phyloP scores from a whole-genome alignment of 2,888 invertebrate species.

The Hymenopus coronatus region DNA sequence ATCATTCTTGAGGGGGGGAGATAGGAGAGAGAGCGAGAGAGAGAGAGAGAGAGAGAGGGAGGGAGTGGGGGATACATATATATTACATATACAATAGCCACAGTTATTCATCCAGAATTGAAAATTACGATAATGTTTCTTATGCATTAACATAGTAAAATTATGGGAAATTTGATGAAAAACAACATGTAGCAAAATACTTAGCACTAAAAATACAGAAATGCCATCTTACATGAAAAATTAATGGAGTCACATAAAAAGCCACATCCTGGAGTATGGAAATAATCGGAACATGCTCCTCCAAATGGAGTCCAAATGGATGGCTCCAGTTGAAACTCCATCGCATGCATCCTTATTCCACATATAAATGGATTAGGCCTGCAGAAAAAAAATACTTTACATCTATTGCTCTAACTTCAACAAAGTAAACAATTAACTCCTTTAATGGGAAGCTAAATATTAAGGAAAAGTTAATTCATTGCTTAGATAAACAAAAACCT shows the following conservation, averaged over 20 bases:
- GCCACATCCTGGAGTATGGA: constrained; percentile 42
- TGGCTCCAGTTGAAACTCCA: constrained; percentile 40
- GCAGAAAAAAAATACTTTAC: background rate
- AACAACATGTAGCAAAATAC: background rate
- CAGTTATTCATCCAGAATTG: no score
- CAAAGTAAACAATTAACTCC: no score
- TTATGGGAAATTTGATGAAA: background rate
- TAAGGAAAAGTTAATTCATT: no score
- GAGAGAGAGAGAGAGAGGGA: no score
- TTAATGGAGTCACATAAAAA: constrained; percentile 41
- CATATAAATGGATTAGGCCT: constrained; percentile 40
- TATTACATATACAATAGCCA: no score
- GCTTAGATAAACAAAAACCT: no score
- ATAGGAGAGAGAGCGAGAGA: no score
- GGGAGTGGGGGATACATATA: no score
- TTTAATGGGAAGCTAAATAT: no score
- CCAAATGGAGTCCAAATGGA: constrained; percentile 39
- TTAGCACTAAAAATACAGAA: background rate
- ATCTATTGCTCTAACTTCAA: background rate
- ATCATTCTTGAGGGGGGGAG: no score
- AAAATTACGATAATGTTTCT: no score
- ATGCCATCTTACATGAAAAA: constrained; percentile 39
- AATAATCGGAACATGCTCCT: constrained; percentile 42
- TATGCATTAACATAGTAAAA: no score
- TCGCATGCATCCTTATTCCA: constrained; percentile 40